Evolutionary conservation across 2,888 invertebrate genomes (phyloP), one percentile per base, ranked within the genome.

Genomic region (Oscheius sp.): DNA sequence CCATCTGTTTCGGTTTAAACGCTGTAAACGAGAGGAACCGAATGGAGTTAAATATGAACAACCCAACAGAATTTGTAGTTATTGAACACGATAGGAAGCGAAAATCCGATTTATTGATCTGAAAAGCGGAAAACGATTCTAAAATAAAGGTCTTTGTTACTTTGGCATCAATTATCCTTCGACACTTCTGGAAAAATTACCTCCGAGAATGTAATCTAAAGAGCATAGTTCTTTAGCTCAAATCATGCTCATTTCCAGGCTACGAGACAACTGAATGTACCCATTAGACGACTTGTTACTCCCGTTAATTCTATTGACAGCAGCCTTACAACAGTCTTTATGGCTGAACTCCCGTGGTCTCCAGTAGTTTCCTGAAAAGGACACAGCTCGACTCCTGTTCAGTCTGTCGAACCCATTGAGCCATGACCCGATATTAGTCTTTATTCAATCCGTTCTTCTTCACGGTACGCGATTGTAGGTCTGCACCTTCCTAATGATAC

Each of bases 1-100:
- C 63, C 63, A 63, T 47, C 63, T 63, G 63, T 63, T 63, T 63
- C 29, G 63, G n/a, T 47, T 63, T 50, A 60, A n/a, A 37, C 60
- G 42, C 42, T 37, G 60, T 60, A 60, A 42, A 62, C 42, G 48
- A 47, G 48, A 63, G 50, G 29, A 58, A 58, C 11, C 42, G 3
- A 53, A 5, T 29, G 29, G 29, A 21, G 33, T 57, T 29, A 57
- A 57, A 57, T 21, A 57, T 57, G 57, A 21, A 29, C 4, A 53
- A 53, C n/a, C 1, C 53, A 53, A 53, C 4, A 53, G 53, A 53
- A 53, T 29, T 2, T 10, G 33, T 32, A 21, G 13, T 57, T 57
- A 13, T 42, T 42, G 42, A 7, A 42, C 42, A 7, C 7, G 7
- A 3, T 5, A 7, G 7, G 7, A 42, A 42, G 42, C 42, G 42